These are phyloP conservation scores for Schlechtendalia chinensis DNA, from an alignment of 1,140 invertebrate genomes.

Conservation along the genomic window DNA sequence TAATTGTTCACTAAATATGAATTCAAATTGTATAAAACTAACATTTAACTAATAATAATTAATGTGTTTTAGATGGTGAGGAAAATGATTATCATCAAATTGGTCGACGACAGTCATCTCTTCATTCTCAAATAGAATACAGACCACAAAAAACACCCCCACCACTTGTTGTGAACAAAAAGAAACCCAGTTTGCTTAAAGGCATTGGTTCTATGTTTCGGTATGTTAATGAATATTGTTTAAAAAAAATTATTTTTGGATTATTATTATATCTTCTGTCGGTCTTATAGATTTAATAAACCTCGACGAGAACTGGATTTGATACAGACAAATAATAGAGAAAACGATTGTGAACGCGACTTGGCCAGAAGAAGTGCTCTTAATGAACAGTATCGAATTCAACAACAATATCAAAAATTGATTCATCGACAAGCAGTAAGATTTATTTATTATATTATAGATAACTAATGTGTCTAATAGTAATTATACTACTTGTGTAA, in stretches of 20 bases:
- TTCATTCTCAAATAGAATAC: conserved; percentile 66
- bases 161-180: conserved; percentile 64
- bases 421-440: conserved; percentile 55
- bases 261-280: neutral
- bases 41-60: neutral
- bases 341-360: conserved; percentile 55
- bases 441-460: neutral
- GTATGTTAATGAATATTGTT: conserved; percentile 53
- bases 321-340: conserved; percentile 44
- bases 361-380: conserved; percentile 55
- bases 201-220: conserved; percentile 81
- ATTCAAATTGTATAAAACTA: neutral
- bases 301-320: conserved; percentile 63
- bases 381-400: conserved; percentile 57
- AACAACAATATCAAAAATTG: conserved; percentile 58
- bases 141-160: conserved; percentile 57
- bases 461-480: no score
- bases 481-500: no score
- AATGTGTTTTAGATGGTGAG: neutral
- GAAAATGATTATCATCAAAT: conserved; percentile 18
- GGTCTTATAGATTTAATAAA: conserved; percentile 66
- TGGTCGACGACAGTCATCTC: conserved; percentile 66
- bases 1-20: neutral
- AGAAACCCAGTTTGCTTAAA: conserved; percentile 70
- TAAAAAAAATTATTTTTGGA: neutral